Evolutionary conservation across 2,113 vertebrate genomes (phyloP).

Genomic region (Hypomesus transpacificus): DNA sequence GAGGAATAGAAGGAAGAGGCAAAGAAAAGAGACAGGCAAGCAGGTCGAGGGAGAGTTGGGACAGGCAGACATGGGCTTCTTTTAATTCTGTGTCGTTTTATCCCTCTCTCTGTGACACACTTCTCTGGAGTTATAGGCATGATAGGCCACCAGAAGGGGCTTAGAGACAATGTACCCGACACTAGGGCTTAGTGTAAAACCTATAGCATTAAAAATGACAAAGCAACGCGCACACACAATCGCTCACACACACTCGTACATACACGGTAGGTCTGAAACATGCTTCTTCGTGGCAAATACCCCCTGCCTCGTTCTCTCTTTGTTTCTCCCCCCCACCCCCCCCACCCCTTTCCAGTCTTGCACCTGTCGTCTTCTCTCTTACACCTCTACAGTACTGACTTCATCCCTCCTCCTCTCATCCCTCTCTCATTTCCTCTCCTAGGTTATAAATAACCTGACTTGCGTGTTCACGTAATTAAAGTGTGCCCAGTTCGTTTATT

Average conservation of each 20-base stretch:
- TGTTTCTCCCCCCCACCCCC: not conserved
- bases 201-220: constrained; percentile 35
- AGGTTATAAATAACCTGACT: no score
- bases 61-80: not conserved
- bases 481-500: no score
- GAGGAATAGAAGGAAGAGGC: not conserved
- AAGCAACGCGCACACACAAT: constrained; percentile 11
- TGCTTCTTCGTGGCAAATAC: not conserved
- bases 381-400: not conserved
- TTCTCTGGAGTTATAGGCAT: constrained; percentile 30
- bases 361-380: not conserved
- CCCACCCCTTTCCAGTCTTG: not conserved
- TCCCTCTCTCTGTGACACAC: constrained; percentile 13
- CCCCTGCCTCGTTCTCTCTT: not conserved
- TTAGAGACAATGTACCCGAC: constrained; percentile 53
- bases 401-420: not conserved
- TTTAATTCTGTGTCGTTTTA: constrained; percentile 20
- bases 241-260: not conserved
- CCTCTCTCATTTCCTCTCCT: not conserved
- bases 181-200: constrained; percentile 48
- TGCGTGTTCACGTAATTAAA: no score
- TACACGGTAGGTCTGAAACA: no score
- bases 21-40: not conserved
- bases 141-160: constrained; percentile 55
- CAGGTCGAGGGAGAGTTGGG: no score